Evolutionary conservation across 2,797 vertebrate genomes (phyloP), one percentile per base, ranked within the genome.

Genomic region (Microtus agrestis): DNA sequence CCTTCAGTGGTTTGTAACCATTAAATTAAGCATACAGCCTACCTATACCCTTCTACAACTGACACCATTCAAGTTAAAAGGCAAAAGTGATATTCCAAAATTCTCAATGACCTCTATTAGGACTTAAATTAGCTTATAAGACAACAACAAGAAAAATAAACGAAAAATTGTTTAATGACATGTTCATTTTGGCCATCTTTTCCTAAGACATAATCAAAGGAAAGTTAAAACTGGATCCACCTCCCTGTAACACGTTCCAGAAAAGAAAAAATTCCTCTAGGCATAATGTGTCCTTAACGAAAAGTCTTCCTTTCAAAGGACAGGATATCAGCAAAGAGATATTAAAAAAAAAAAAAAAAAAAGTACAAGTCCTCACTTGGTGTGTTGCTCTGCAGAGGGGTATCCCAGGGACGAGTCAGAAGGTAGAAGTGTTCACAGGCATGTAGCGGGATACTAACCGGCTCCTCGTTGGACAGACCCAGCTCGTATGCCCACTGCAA

Each of bases 351-450:
- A 93, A 19, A 31, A 82, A 31, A 37, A 40, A 12, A 69, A 92
- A 93, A 94, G 69, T 63, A 43, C 74, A 77, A 84, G 81, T 91
- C 79, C 97, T 98, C 97, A 99, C 99, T 99, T 98, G 99, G 99
- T 0, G 97, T 98, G 97, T 69, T 98, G 95, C 98, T 98, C 5
- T 98, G 97, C 78, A 99, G 98, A 69, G 99, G 98, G 46, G 99
- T 98, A 96, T 99, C 98, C 85, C 99, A 98, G 91, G 99, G 97
- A 98, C 99, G 99, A 73, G 99, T 99, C 97, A 99, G 99, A 96
- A 99, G 99, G 98, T 99, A 99, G 98, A 99, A 99, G 97, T 99
- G 99, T 91, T 99, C 99, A 6, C 99, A 99, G 97, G 99, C 99
- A 19, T 99, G 99, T 94, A 99, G 98, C 51, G 99, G 99, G 97